Evolutionary conservation across 2,797 vertebrate genomes (phyloP).

Genomic region (Coreius guichenoti): DNA sequence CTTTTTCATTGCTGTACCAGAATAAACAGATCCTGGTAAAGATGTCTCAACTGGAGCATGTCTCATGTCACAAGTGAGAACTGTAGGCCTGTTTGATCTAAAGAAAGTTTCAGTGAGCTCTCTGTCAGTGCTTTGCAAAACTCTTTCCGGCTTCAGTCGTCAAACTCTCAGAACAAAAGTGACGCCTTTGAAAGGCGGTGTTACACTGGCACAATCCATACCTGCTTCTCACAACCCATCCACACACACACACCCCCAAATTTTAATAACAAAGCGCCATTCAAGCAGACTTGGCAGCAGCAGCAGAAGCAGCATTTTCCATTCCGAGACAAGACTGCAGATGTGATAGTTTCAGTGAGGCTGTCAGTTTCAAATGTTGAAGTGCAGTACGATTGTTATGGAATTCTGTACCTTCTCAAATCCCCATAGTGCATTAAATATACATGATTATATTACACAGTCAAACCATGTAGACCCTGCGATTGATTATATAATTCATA

Average conservation of each 20-base stretch:
- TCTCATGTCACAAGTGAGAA: conserved; percentile 20
- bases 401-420: conserved; percentile 4
- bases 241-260: not conserved
- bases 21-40: conserved; percentile 3
- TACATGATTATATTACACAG: conserved; percentile 4
- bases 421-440: conserved; percentile 11
- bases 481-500: conserved; percentile 1
- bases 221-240: conserved; percentile 15
- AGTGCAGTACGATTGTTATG: not conserved
- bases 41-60: conserved; percentile 19
- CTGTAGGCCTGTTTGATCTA: conserved; percentile 12
- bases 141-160: conserved; percentile 23
- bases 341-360: not conserved
- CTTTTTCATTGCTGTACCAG: not conserved
- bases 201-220: conserved; percentile 29
- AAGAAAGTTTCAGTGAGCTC: conserved; percentile 20
- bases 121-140: conserved; percentile 33
- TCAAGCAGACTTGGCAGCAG: conserved; percentile 20
- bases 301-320: not conserved
- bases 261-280: conserved; percentile 34
- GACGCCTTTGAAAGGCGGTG: conserved; percentile 17
- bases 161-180: conserved; percentile 34
- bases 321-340: conserved; percentile 6
- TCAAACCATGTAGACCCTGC: not conserved
- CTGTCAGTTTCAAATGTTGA: not conserved